A percentile compares a stretch with the other conserved stretches of the same genome.
Evolutionary conservation across 2,797 vertebrate species (phyloP).

Genomic region (Limnodromus scolopaceus): DNA sequence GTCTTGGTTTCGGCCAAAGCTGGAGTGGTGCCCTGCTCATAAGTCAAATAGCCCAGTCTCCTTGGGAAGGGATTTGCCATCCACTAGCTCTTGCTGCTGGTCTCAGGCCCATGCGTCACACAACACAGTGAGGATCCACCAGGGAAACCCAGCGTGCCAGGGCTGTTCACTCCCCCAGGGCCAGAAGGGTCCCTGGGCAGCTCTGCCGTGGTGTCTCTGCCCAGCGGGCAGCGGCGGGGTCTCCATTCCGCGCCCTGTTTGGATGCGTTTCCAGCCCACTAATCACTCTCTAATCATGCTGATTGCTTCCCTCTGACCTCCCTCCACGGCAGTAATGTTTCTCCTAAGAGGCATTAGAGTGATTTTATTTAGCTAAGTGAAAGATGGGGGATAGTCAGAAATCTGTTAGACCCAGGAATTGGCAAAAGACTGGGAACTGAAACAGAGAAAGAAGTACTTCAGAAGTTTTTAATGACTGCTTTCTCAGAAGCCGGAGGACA

Average conservation of each 20-base stretch:
- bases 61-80: neutral
- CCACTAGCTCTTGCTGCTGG: neutral
- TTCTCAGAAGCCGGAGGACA: neutral
- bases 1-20: neutral
- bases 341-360: neutral
- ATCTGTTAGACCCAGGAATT: neutral
- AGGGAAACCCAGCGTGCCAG: rapidly evolving
- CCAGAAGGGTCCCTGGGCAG: rapidly evolving
- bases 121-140: rapidly evolving
- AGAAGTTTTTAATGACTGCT: neutral
- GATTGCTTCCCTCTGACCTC: neutral
- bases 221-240: rapidly evolving
- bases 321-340: rapidly evolving
- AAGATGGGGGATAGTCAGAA: neutral
- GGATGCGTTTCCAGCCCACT: neutral
- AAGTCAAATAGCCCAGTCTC: neutral
- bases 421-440: neutral
- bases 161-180: rapidly evolving
- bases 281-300: neutral
- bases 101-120: neutral
- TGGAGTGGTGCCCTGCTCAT: rapidly evolving
- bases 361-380: neutral
- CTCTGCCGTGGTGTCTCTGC: rapidly evolving
- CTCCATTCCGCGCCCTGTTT: rapidly evolving
- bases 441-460: neutral